Evolutionary conservation across 2,113 vertebrate species (phyloP), one percentile per base, ranked within the genome.

Genomic region (Gobius niger): DNA sequence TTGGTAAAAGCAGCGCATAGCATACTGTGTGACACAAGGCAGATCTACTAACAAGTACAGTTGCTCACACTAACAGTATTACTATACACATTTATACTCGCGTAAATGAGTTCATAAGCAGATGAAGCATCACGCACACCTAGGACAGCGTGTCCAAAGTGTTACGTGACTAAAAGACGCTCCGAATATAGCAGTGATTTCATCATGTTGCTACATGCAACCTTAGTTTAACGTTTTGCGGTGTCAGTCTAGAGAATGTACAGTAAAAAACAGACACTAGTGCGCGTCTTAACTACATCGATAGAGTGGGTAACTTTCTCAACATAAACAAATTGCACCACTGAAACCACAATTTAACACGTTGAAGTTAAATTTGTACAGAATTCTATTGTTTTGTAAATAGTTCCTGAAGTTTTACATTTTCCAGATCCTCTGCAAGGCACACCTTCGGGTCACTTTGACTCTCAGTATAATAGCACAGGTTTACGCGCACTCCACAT

Each of bases 1-100:
- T 78, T 75, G 79, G 81, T 73, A 42, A 57, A 83, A 57, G 7
- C n/a, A 13, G 18, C 11, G 10, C 47, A 76, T n/a, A 34, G 44
- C 49, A 10, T 56, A 63, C 18, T 63, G 8, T 42, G 41, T 9
- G 15, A 54, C 46, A 34, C 9, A 16, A 42, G 7, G 42, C 40
- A 10, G 11, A 60, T 15, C 57, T 15, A 47, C 7, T 47, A 34
- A 34, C 24, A 34, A 34, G 24, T 34, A 34, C 5, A 34, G 5
- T 34, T 12, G 16, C 19, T 9, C 8, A 41, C 7, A n/a, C 40
- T 59, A 7, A 42, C 4, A 41, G 15, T 42, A 15, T 14, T 6
- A 42, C 11, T n/a, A 15, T 24, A 7, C 14, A 69, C 63, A 53
- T 24, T 24, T 34, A 24, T 24, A 24, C 1, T 34, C 24, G 47